These are phyloP conservation scores for Lamproptera curius DNA, from an alignment of 2,888 invertebrate species.

Conservation along the genomic window DNA sequence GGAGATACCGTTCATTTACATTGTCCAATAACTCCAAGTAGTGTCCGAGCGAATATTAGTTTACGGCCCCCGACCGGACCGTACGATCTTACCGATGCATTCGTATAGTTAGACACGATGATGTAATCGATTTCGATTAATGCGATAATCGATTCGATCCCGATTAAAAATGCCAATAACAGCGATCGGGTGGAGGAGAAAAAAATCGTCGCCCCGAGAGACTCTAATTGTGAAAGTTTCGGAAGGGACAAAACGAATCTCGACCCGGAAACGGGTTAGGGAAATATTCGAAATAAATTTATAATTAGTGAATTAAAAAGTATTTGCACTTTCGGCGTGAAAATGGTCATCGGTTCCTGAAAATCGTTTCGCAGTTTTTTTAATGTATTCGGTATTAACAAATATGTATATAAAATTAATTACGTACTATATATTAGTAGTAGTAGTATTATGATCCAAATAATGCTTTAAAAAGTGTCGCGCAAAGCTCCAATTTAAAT, in stretches of 20 bases:
- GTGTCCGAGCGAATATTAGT: constrained; percentile 77
- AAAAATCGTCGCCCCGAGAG: constrained; percentile 58
- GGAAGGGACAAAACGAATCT: background rate
- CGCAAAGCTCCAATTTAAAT: no score
- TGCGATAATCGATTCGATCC: constrained; percentile 64
- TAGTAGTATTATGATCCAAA: no score
- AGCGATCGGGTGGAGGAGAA: constrained; percentile 26
- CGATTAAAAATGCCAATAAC: constrained; percentile 63
- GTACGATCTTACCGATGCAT: constrained; percentile 24
- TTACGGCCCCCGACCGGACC: constrained; percentile 60
- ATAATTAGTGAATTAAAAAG: no score
- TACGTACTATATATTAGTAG: no score
- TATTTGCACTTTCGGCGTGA: no score
- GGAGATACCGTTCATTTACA: constrained; percentile 79
- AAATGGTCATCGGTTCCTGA: no score
- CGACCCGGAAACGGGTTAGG: background rate
- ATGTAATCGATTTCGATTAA: constrained; percentile 9
- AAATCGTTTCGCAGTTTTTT: no score
- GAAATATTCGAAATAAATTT: no score
- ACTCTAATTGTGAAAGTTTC: constrained; percentile 58
- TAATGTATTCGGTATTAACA: no score
- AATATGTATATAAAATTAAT: no score
- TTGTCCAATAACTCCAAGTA: constrained; percentile 79
- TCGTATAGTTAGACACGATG: no score
- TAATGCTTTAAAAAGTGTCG: no score